Conservation (phyloP, 2,888 invertebrate genomes). For the Nesidiocoris tenuis region DNA sequence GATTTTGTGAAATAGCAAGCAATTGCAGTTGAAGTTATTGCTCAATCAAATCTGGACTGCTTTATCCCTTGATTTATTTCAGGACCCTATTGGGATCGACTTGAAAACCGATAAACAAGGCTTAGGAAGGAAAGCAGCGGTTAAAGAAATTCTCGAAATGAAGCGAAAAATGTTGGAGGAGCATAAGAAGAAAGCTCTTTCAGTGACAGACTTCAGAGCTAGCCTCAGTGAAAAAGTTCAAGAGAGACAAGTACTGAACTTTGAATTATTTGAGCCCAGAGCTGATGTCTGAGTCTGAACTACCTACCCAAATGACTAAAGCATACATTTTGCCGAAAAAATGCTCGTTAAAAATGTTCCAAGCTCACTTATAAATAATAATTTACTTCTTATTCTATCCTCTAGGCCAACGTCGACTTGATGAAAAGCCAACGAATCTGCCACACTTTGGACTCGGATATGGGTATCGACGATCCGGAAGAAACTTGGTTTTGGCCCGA, state of each 20-base stretch:
- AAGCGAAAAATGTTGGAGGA: slow-evolving; percentile 53
- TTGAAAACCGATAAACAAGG: slow-evolving; percentile 66
- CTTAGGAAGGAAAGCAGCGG: slow-evolving; percentile 60
- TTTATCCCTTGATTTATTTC: too few species aligned
- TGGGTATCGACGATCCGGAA: slow-evolving; percentile 58
- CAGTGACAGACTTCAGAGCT: slow-evolving; percentile 54
- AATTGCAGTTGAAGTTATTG: too few species aligned
- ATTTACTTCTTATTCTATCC: too few species aligned
- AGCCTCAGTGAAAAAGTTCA: slow-evolving; percentile 55
- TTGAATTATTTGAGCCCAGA: slow-evolving; percentile 51
- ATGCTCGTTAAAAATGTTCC: too few species aligned
- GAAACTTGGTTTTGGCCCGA: slow-evolving; percentile 63
- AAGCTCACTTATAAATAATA: too few species aligned
- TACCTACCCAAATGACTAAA: too few species aligned
- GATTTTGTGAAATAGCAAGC: too few species aligned
- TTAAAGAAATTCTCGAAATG: slow-evolving; percentile 55
- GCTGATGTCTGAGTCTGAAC: too few species aligned
- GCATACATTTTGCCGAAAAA: too few species aligned
- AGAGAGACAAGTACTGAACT: slow-evolving; percentile 55
- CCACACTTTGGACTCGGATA: slow-evolving; percentile 60
- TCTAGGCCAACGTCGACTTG: slow-evolving; percentile 53
- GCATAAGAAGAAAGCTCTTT: slow-evolving; percentile 51
- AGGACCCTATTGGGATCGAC: slow-evolving; percentile 64
- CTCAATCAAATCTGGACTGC: too few species aligned
- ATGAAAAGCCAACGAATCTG: slow-evolving; percentile 60